Base-by-base conservation (phyloP, 1,140 invertebrate genomes). In the Camponotus vicinus region DNA sequence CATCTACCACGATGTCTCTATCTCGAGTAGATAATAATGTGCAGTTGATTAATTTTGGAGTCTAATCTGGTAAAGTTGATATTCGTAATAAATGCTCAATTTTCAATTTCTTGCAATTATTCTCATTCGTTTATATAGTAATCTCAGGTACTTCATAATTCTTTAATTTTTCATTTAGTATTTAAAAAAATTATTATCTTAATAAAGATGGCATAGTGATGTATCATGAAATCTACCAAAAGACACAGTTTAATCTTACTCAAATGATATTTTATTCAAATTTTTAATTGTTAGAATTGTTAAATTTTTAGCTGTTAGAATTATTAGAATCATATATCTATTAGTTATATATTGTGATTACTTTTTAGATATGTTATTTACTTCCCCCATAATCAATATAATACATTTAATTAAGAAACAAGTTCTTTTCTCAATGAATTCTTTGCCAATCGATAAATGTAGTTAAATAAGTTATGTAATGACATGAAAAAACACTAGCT, bases 11-110 rank as follows among this genome's bases (percentile, higher is more conserved):
- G 3, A 27, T 45, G 40, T 63, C 69, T 82, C 37, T 75, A 83
- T 83, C 79, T 83, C 42, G 18, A 32, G 3, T 32, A 73, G 79
- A 83, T 83, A 83, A 73, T 82, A 27, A 71, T 40, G 27, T 21
- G 52, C 61, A 40, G 75, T 57, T 52, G 76, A 79, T 69, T 86
- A 79, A 86, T 78, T 77, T 77, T 66, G 34, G 9, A 79, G 78
- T 75, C n/a, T 55, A 42, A 59, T 73, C 57, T n/a, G 40, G 52
- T 18, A 7, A 49, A 45, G 32, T 34, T 11, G 40, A 61, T 59
- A 37, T 2, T 67, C 21, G 57, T 0, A 63, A 32, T 15, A 69
- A 59, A 42, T 55, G 2, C 15, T 4, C 40, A 34, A 27, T 69
- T 18, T 69, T 40, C 11, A 40, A 9, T 45, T 45, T 27, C 27